These are phyloP conservation scores for Catalaphyllia jardinei DNA, from an alignment of 64 coral and sea anemone genomes.

Conservation along the genomic window DNA sequence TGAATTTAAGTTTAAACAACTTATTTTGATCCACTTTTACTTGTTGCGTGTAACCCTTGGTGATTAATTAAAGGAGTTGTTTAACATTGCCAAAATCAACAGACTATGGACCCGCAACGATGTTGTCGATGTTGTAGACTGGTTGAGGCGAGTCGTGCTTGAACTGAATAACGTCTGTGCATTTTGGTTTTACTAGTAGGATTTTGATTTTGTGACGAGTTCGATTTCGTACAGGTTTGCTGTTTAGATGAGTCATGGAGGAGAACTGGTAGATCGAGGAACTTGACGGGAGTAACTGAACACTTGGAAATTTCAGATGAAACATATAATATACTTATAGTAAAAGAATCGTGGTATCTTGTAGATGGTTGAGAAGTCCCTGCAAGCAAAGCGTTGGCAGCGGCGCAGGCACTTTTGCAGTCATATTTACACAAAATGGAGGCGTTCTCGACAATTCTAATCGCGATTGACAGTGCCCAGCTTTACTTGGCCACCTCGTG, in stretches of 20 bases:
- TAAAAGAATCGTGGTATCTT: too few species aligned
- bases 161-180: not conserved
- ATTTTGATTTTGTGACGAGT: not conserved
- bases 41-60: too few species aligned
- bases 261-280: not conserved
- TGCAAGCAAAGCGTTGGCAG: too few species aligned
- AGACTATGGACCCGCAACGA: not conserved
- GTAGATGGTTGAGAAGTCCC: not conserved
- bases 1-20: too few species aligned
- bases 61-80: not conserved
- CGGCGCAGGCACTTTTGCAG: too few species aligned
- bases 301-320: not conserved
- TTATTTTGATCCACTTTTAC: too few species aligned
- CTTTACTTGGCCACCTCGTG: slow-evolving; percentile 27
- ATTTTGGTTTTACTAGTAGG: not conserved
- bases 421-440: too few species aligned
- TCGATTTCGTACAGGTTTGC: not conserved
- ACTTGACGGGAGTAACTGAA: not conserved
- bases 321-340: too few species aligned
- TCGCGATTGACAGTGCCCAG: slow-evolving; percentile 29
- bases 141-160: not conserved
- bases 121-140: too few species aligned
- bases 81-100: slow-evolving; percentile 18
- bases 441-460: not conserved
- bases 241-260: not conserved